Base-by-base conservation (phyloP, 92 coral and sea anemone genomes). In the Actinostola sp. region DNA sequence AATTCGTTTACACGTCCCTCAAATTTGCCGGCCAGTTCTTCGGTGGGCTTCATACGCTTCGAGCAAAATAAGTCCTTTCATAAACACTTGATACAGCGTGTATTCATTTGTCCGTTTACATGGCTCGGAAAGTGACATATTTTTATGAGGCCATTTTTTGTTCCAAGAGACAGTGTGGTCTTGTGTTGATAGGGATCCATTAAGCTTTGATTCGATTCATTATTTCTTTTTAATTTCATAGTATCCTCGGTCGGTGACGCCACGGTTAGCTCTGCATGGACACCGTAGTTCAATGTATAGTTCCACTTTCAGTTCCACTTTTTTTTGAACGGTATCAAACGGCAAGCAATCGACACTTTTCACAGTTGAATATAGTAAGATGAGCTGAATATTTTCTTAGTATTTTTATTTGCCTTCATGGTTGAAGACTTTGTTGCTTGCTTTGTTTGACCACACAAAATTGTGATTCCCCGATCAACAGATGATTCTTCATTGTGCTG, bases 21-120 rank as follows among this genome's bases (percentile, higher is more conserved):
- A 89, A 68, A 67, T 71, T 28, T 71, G 53, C 46, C 48, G 41
- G 85, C 95, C 92, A 44, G 97, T 89, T 23, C 63, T 79, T 36
- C 63, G 88, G 49, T 89, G 89, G 21, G 75, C 82, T 48, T 93
- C 97, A 43, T 89, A 92, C 0, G 95, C 97, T 27, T 92, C 97
- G 67, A 92, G 67, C 97, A 95, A 92, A 27, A 92, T 57, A 32
- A 82, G 52, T 23, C 97, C 97, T 67, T 92, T 92, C 92, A 92
- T 89, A 30, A 79, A 62, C 16, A 89, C 81, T 58, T 92, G 92
- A 45, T 86, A 83, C 25, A 92, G 53, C 0, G 95, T 85, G 65
- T 87, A 74, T 25, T 83, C 81, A 71, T 63, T 65, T 9, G 86
- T 86, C 97, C 97, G 89, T 32, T 74, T 68, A 14, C 61, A 26